A percentile compares a stretch with the other conserved stretches of the same genome.
Conservation (phyloP, 2,888 invertebrate species). For the Ametastegia equiseti region DNA sequence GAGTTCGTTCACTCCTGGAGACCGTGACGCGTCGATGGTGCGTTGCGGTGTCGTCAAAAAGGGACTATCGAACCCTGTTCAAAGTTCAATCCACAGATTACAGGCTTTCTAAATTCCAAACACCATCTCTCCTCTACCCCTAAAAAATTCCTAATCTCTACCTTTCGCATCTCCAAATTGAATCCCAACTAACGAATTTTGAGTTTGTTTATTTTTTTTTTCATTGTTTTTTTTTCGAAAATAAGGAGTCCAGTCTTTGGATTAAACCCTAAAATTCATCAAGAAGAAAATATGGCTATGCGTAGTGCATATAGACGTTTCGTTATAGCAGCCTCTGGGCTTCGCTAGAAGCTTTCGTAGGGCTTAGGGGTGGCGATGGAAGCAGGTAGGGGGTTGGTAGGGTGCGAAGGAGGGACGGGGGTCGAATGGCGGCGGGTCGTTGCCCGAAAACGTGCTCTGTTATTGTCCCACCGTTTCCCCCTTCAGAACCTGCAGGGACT, state of each 20-base stretch:
- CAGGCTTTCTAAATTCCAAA: neutral
- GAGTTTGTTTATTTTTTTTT: neutral
- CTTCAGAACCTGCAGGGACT: constrained; percentile 53
- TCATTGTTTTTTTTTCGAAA: neutral
- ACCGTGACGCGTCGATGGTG: constrained; percentile 30
- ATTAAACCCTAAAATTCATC: too few relatives aligned
- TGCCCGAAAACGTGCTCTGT: constrained; percentile 74
- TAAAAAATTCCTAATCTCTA: neutral
- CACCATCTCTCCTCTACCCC: neutral
- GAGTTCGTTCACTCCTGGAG: constrained; percentile 70
- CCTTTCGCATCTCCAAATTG: neutral
- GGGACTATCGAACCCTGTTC: constrained; percentile 39
- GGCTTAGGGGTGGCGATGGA: constrained; percentile 44
- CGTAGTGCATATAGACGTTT: neutral
- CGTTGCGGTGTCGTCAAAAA: constrained; percentile 45
- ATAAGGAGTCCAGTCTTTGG: too few relatives aligned
- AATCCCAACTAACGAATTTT: too few relatives aligned
- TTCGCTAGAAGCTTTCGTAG: constrained; percentile 39
- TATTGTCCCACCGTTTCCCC: constrained; percentile 69
- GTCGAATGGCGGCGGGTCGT: constrained; percentile 73
- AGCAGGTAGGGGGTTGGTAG: constrained; percentile 31
- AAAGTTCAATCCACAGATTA: neutral
- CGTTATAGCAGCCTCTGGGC: constrained; percentile 31
- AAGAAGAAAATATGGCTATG: too few relatives aligned
- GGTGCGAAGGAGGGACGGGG: constrained; percentile 52